phyloP scores from a whole-genome alignment of 1,140 invertebrate species.

The Drosophila santomea region DNA sequence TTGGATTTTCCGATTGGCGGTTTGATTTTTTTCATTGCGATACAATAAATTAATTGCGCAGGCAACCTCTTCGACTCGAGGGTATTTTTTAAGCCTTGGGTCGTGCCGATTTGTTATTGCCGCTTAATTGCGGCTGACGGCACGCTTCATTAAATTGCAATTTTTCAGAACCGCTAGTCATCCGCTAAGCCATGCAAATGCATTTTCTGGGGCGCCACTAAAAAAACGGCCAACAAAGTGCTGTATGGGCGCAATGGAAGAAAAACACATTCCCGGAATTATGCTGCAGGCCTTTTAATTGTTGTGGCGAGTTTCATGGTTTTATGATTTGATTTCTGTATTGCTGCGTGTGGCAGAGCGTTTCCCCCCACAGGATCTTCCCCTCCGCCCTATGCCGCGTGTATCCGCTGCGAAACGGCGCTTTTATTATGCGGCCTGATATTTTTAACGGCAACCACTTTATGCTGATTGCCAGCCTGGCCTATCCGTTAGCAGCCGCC shows the following conservation, averaged over 20 bases:
- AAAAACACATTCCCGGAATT: conserved; percentile 42
- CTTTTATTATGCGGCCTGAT: conserved; percentile 79
- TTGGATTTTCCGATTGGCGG: neutral
- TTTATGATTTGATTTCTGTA: conserved; percentile 76
- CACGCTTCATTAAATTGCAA: conserved; percentile 78
- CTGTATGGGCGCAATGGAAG: neutral
- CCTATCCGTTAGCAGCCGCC: conserved; percentile 35
- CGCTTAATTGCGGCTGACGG: conserved; percentile 70
- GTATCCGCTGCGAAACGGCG: conserved; percentile 62
- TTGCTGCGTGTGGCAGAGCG: neutral
- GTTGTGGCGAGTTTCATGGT: conserved; percentile 72
- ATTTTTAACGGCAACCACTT: conserved; percentile 81
- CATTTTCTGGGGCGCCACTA: conserved; percentile 36
- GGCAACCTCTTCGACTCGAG: conserved; percentile 6
- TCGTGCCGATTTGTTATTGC: conserved; percentile 48
- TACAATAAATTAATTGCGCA: conserved; percentile 29
- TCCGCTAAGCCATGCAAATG: conserved; percentile 63
- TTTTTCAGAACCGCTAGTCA: conserved; percentile 48
- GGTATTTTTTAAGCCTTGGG: conserved; percentile 26
- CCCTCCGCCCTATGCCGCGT: conserved; percentile 36
- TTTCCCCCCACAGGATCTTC: neutral
- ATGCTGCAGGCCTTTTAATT: conserved; percentile 69
- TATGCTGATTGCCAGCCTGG: conserved; percentile 73
- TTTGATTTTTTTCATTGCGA: conserved; percentile 32
- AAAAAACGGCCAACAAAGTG: conserved; percentile 41